Conservation (phyloP, 2,888 invertebrate species). For the Chrysodeixis includens region DNA sequence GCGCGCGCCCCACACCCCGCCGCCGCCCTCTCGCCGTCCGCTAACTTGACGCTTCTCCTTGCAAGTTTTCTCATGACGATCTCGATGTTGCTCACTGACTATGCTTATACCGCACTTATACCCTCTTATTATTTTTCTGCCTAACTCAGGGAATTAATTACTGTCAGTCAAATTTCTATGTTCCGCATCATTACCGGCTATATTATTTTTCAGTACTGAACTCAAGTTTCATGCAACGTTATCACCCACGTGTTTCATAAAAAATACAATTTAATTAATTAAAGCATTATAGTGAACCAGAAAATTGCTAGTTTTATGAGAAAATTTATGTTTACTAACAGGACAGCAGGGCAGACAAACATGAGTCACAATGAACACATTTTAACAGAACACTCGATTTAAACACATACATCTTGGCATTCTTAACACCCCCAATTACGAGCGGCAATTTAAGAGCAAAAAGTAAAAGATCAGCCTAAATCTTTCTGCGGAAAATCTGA, state of each 20-base stretch:
- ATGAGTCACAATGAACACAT: neutral
- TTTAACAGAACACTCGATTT: neutral
- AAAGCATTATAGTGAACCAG: neutral
- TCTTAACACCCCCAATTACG: neutral
- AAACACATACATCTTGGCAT: neutral
- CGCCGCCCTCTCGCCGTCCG: conserved; percentile 64
- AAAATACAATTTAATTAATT: too few species aligned
- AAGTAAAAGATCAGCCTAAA: neutral
- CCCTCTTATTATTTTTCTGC: conserved; percentile 47
- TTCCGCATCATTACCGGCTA: conserved; percentile 9
- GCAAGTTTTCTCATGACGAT: conserved; percentile 78
- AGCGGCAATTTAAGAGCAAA: neutral
- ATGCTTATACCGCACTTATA: conserved; percentile 56
- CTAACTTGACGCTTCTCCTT: conserved; percentile 81
- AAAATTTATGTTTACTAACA: neutral
- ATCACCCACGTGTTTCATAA: neutral
- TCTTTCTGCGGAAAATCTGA: neutral
- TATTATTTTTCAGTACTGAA: neutral
- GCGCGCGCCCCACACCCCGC: conserved; percentile 62
- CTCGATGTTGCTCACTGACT: conserved; percentile 64
- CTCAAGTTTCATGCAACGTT: neutral
- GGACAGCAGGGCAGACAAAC: neutral
- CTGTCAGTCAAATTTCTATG: conserved; percentile 24
- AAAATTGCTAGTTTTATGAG: neutral
- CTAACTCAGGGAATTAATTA: conserved; percentile 41